Percentiles rank a stretch among this genome's conserved stretches.
Evolutionary conservation across 2,113 vertebrate genomes (phyloP).

Genomic region (Phylloscopus trochilus): DNA sequence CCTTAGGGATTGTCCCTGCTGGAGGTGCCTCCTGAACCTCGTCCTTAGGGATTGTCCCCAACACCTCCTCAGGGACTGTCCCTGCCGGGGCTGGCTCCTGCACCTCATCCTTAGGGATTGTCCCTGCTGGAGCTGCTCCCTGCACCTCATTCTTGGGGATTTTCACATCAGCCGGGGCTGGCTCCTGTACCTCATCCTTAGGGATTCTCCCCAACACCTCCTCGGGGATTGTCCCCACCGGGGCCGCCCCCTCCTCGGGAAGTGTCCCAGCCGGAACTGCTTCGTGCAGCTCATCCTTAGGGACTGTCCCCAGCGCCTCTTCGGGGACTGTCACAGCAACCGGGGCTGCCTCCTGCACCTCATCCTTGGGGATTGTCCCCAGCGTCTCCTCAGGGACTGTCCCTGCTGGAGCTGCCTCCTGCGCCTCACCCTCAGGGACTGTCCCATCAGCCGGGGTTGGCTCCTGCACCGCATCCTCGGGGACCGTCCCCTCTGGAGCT

Average conservation of each 20-base stretch:
- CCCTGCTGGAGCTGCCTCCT: too few relatives aligned
- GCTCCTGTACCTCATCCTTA: not conserved
- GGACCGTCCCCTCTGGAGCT: not conserved
- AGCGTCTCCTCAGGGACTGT: too few relatives aligned
- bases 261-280: accelerated
- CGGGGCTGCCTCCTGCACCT: not conserved
- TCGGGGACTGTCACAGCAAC: not conserved
- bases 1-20: not conserved
- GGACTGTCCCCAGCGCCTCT: not conserved
- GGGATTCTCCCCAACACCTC: not conserved
- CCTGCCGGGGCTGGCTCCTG: not conserved
- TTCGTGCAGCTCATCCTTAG: not conserved
- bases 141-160: not conserved
- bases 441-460: not conserved
- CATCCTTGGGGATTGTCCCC: not conserved
- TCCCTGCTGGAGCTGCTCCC: too few relatives aligned
- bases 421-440: not conserved
- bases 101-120: not conserved
- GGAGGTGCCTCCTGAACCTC: accelerated
- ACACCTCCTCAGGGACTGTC: not conserved
- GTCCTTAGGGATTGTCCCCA: not conserved
- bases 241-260: not conserved
- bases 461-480: not conserved
- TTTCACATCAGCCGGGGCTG: not conserved
- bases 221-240: too few relatives aligned